These are phyloP conservation scores for Xenus cinereus DNA, from an alignment of 2,113 vertebrate species.

Conservation along the genomic window DNA sequence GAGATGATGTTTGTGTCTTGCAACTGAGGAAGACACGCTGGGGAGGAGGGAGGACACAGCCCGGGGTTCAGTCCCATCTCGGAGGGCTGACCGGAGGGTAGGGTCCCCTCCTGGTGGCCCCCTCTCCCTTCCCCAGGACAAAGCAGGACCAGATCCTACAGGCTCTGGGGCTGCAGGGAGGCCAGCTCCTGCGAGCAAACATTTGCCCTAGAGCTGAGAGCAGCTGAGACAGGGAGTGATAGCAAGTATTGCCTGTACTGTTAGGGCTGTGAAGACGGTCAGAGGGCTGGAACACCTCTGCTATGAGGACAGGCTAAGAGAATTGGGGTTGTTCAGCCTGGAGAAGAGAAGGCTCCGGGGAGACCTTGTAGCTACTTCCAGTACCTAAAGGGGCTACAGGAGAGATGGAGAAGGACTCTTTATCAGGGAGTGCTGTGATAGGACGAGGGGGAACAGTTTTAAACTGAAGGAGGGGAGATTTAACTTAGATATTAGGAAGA, in stretches of 20 bases:
- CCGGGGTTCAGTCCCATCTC: rapidly evolving
- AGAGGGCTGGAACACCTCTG: too few species aligned
- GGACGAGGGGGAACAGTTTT: too few species aligned
- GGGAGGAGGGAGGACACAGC: background rate
- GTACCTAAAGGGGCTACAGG: too few species aligned
- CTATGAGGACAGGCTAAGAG: too few species aligned
- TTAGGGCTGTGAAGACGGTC: too few species aligned
- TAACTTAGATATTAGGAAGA: too few species aligned
- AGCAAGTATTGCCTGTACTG: background rate
- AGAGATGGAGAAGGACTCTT: too few species aligned
- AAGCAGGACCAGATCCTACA: background rate
- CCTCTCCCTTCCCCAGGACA: background rate
- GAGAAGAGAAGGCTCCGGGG: too few species aligned
- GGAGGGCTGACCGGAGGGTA: background rate
- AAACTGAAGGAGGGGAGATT: too few species aligned
- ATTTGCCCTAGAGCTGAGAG: background rate
- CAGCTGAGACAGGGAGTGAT: background rate
- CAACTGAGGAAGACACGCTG: background rate
- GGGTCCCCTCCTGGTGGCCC: background rate
- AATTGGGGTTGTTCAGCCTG: too few species aligned
- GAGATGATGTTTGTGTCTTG: background rate
- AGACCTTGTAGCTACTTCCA: too few species aligned
- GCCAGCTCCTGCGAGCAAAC: background rate
- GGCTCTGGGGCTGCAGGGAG: background rate
- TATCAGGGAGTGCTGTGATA: too few species aligned